Evolutionary conservation across 2,113 vertebrate species (phyloP).

Genomic region (Oncorhynchus gorbuscha): DNA sequence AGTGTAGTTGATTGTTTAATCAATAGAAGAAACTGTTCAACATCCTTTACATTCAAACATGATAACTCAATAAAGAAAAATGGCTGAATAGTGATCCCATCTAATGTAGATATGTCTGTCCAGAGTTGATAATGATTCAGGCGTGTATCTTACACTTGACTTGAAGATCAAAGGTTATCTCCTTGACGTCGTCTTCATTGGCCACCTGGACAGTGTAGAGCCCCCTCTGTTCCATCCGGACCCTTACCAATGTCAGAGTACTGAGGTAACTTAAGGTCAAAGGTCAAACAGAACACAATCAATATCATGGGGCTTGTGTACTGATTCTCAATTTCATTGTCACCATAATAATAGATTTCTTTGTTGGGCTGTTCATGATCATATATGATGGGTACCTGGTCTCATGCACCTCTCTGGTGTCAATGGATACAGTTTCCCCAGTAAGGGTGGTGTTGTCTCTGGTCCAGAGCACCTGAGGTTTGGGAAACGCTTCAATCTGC

Average conservation of each 20-base stretch:
- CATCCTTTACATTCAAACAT: too few species aligned
- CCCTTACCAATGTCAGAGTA: conserved; percentile 79
- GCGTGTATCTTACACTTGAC: conserved; percentile 71
- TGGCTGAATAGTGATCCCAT: too few species aligned
- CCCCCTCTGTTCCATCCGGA: conserved; percentile 86
- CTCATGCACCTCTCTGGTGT: conserved; percentile 37
- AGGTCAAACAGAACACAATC: not conserved
- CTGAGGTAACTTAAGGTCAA: conserved; percentile 79
- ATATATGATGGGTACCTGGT: conserved; percentile 40
- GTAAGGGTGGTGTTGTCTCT: conserved; percentile 39
- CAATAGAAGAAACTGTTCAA: too few species aligned
- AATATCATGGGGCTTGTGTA: not conserved
- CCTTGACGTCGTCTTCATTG: conserved; percentile 77
- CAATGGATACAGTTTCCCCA: conserved; percentile 4
- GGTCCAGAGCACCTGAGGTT: conserved; percentile 54
- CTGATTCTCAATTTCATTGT: too few species aligned
- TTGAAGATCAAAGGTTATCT: conserved; percentile 82
- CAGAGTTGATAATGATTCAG: not conserved
- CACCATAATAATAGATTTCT: not conserved
- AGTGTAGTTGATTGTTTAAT: too few species aligned
- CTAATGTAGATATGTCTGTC: too few species aligned
- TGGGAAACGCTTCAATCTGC: conserved; percentile 41
- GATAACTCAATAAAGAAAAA: too few species aligned
- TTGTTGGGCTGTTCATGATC: not conserved
- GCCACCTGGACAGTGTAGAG: conserved; percentile 77